phyloP scores from a whole-genome alignment of 2,113 vertebrate genomes.

The Montifringilla adamsi region DNA sequence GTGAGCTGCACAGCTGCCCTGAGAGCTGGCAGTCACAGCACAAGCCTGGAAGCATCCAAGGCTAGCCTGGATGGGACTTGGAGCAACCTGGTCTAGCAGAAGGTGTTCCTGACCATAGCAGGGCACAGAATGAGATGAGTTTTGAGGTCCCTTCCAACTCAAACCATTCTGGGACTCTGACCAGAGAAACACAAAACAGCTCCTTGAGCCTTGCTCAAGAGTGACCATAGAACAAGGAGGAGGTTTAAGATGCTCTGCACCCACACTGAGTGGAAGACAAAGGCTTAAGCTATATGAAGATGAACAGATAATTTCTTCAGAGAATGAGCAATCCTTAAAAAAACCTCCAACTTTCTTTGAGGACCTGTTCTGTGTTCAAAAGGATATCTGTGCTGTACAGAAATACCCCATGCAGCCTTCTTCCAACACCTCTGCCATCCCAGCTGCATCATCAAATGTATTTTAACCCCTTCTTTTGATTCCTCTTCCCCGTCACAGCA shows the following conservation, averaged over 20 bases:
- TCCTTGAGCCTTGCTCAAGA: neutral
- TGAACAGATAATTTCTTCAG: neutral
- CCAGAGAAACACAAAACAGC: neutral
- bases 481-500: neutral
- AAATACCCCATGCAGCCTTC: neutral
- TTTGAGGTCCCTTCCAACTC: neutral
- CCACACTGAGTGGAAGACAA: neutral
- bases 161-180: neutral
- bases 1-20: too few species aligned
- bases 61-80: neutral
- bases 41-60: neutral
- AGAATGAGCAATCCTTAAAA: neutral
- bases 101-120: neutral
- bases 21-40: neutral
- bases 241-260: neutral
- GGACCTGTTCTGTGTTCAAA: neutral
- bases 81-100: neutral
- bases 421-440: neutral
- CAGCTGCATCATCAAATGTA: neutral
- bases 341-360: neutral
- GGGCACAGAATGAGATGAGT: neutral
- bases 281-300: neutral
- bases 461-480: neutral
- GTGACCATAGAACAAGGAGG: rapidly evolving
- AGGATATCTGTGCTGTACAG: neutral